Evolutionary conservation across 1,140 invertebrate species (phyloP), one percentile per base, ranked within the genome.

Genomic region (Drosophila jambulina): DNA sequence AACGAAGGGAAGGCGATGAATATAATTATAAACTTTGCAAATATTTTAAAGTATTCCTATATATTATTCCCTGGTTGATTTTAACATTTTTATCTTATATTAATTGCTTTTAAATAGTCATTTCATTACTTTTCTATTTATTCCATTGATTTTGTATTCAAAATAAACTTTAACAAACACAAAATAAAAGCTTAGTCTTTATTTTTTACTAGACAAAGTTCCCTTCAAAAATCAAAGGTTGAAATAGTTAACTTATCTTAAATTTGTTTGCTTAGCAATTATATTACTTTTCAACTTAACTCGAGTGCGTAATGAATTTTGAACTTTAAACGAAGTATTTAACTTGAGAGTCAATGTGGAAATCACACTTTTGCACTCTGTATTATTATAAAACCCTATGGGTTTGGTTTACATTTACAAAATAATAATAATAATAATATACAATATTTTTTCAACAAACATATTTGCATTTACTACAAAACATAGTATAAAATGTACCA

Each of bases 181-280:
- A 25, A 25, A 29, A 38, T 23, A 13, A 25, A 15, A 38, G 12
- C 27, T 19, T 9, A 13, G 32, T 1, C 15, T 46, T 1, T 8
- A 15, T 3, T 23, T 45, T 45, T 45, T 45, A 8, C 43, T 17
- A 27, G 5, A 58, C 15, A 27, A 57, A 48, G 23, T 32, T 53
- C 17, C 17, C 25, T 43, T 21, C 9, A 13, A 43, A 53, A 53
- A 27, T 69, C 67, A 71, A 71, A 71, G 68, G 69, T 71, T 58
- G 32, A 72, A 48, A 68, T 27, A 15, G 17, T 17, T n/a, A 40
- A 48, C 51, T 49, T 49, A 59, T 49, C 65, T 21, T 42, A 12
- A 71, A 70, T 40, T 49, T 59, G 53, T 72, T 71, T 72, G 51
- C 43, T 27, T 27, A 42, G 36, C 67, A 71, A 71, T 72, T 70